Evolutionary conservation across 2,797 vertebrate genomes (phyloP).

Genomic region (Propithecus deckenii): DNA sequence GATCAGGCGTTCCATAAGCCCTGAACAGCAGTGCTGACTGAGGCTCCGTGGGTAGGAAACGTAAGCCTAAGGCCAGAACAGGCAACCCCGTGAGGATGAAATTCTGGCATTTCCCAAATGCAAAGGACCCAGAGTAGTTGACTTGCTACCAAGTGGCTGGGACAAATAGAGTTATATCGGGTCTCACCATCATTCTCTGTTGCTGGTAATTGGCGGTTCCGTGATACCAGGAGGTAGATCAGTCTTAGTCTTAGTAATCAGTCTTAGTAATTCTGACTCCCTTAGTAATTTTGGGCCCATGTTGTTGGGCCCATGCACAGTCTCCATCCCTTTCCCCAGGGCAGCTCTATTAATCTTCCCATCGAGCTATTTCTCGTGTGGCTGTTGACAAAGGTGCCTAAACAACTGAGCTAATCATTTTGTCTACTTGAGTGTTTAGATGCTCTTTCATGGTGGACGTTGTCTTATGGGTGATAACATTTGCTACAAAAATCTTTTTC

Average conservation of each 20-base stretch:
- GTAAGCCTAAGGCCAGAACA: background rate
- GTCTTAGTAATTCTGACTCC: background rate
- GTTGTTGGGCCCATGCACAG: background rate
- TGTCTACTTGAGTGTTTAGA: background rate
- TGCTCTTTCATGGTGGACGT: background rate
- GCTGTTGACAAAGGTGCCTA: background rate
- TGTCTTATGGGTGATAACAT: background rate
- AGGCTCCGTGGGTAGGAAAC: background rate
- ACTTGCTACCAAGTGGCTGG: background rate
- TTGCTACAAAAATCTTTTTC: background rate
- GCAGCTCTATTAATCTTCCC: background rate
- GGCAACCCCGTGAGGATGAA: background rate
- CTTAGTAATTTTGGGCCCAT: too few relatives aligned
- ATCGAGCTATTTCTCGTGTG: background rate
- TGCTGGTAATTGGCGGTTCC: background rate
- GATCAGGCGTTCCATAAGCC: background rate
- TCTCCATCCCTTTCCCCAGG: background rate
- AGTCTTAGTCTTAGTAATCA: background rate
- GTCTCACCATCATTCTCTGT: background rate
- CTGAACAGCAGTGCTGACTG: background rate
- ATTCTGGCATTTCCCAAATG: background rate
- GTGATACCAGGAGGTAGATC: background rate
- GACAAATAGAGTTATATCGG: background rate
- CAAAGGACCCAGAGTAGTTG: background rate
- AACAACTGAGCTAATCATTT: background rate